Base-by-base conservation (phyloP, 2,797 vertebrate genomes). In the Myotis findleyi region DNA sequence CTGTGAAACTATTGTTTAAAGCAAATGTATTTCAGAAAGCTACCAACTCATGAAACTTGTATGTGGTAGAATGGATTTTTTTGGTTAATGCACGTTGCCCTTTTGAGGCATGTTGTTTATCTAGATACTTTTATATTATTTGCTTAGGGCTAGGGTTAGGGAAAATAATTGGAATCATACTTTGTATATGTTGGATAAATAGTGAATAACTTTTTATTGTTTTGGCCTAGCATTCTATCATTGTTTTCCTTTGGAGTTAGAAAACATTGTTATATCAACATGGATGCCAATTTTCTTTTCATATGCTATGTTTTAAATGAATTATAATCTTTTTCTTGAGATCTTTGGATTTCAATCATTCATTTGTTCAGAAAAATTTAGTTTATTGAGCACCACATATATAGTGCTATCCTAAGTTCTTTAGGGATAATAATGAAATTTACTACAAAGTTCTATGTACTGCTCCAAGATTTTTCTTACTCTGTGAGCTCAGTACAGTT, bases 321-420 rank as follows among this genome's bases (percentile, higher is more conserved):
- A 33, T 73, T 77, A 1, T 7, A 18, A 5, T 44, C 27, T 38
- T 87, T n/a, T 66, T 73, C 16, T 91, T 59, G 62, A 87, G 36
- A 17, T 83, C 41, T 86, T 83, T 59, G 10, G 10, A 47, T 30
- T 89, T 87, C 16, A 7, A 62, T 55, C 4, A 1, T 85, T 95
- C n/a, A 41, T 89, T 90, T 87, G 44, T 87, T 94, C 5, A 80
- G 8, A 44, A 89, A 93, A 59, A 76, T 51, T 84, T 44, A 62
- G 68, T 76, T 91, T 73, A 91, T 79, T 72, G 8, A 80, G 18
- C 7, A 86, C 36, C 5, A 3, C 16, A 5, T 71, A 27, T 25
- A 13, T 79, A 82, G 23, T 93, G 47, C 71, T 93, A 51, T 59
- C 47, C 25, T 77, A 36, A 55, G 75, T 68, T 87, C 23, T 53